Evolutionary conservation across 2,888 invertebrate genomes (phyloP).

Genomic region (Stenodema calcarata): DNA sequence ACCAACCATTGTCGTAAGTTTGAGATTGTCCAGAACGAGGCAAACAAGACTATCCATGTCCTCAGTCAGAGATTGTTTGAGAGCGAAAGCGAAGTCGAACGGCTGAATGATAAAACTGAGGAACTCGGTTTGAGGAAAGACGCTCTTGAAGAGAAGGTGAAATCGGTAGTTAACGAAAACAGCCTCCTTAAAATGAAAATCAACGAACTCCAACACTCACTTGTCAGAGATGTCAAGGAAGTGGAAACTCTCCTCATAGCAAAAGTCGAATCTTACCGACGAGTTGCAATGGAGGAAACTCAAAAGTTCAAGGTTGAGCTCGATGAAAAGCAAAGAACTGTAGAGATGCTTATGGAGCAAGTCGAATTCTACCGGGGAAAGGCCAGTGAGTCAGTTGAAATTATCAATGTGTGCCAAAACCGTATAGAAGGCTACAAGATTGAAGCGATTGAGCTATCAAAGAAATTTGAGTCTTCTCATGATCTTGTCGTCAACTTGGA

Average conservation of each 20-base stretch:
- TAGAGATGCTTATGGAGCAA: constrained; percentile 50
- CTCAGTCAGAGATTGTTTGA: constrained; percentile 54
- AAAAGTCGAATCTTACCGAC: constrained; percentile 52
- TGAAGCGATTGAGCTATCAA: constrained; percentile 48
- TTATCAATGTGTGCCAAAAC: constrained; percentile 37
- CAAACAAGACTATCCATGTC: constrained; percentile 54
- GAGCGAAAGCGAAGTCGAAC: constrained; percentile 55
- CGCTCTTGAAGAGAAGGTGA: constrained; percentile 53
- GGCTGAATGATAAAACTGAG: constrained; percentile 52
- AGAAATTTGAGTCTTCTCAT: constrained; percentile 42
- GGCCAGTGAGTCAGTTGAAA: constrained; percentile 47
- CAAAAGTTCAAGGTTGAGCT: constrained; percentile 44
- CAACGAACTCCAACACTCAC: constrained; percentile 39
- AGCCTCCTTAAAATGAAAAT: constrained; percentile 49
- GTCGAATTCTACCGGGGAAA: constrained; percentile 51
- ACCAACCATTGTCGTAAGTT: constrained; percentile 54
- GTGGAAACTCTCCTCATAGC: constrained; percentile 50
- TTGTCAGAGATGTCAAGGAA: constrained; percentile 51
- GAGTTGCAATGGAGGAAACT: constrained; percentile 51
- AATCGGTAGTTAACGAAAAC: constrained; percentile 51
- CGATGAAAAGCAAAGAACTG: constrained; percentile 51
- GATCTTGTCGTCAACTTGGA: constrained; percentile 33
- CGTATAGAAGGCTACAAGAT: constrained; percentile 37
- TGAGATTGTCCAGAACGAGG: constrained; percentile 54
- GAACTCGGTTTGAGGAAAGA: constrained; percentile 51